Evolutionary conservation across 2,888 invertebrate species (phyloP).

Genomic region (Eupithecia subumbrata): DNA sequence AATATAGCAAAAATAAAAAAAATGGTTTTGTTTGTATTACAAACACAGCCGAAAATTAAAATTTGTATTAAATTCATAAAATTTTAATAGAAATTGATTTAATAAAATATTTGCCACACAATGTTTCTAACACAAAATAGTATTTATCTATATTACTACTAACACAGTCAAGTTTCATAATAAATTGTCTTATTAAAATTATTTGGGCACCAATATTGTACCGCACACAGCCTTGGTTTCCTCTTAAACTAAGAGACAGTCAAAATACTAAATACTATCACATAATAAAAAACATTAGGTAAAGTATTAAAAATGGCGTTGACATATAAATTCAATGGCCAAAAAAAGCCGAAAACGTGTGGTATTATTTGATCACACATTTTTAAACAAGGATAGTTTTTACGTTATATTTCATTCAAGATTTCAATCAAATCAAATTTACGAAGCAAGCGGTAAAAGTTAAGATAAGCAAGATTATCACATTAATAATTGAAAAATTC

Average conservation of each 20-base stretch:
- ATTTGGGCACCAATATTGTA: slow-evolving; percentile 12
- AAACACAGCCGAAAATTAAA: not conserved
- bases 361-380: not conserved
- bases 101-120: not conserved
- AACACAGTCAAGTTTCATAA: slow-evolving; percentile 2
- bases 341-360: not conserved
- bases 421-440: not conserved
- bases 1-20: not conserved
- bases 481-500: slow-evolving; percentile 2
- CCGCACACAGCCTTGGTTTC: slow-evolving; percentile 23
- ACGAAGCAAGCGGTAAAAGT: not conserved
- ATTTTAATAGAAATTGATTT: not conserved
- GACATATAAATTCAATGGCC: not conserved
- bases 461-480: slow-evolving; percentile 1
- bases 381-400: not conserved
- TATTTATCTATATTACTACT: not conserved
- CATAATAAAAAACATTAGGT: not conserved
- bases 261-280: slow-evolving; percentile 8
- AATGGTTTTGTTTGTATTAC: not conserved
- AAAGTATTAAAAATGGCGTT: not conserved
- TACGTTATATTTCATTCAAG: not conserved
- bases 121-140: not conserved
- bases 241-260: slow-evolving; percentile 17
- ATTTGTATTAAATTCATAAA: not conserved
- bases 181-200: not conserved